Percentiles rank a stretch among this genome's conserved stretches.
Evolutionary conservation across 30 jellyfish, hydroid and myxozoan genomes (phyloP).

Genomic region (Aurelia aurita complex sp. Pacific): DNA sequence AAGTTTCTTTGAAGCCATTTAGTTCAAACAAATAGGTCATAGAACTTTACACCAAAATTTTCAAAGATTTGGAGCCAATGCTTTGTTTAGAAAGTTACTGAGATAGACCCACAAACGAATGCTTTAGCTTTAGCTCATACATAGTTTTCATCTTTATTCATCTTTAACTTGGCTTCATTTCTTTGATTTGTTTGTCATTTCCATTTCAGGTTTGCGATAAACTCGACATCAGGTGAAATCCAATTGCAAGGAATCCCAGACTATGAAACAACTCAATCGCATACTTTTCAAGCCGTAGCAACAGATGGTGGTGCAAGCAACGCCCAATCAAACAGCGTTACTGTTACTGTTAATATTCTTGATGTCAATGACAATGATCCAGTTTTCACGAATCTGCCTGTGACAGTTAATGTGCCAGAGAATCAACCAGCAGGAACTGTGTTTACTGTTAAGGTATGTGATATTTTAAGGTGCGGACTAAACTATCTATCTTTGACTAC

Average conservation of each 20-base stretch:
- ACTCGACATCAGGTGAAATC: conserved; percentile 57
- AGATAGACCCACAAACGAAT: too few relatives aligned
- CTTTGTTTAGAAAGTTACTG: too few relatives aligned
- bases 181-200: not conserved
- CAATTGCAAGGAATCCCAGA: conserved; percentile 42
- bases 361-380: conserved; percentile 93
- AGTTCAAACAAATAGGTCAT: too few relatives aligned
- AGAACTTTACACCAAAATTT: too few relatives aligned
- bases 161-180: too few relatives aligned
- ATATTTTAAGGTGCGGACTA: not conserved
- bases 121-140: too few relatives aligned
- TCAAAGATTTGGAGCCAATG: too few relatives aligned
- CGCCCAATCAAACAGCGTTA: conserved; percentile 44
- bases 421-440: conserved; percentile 28
- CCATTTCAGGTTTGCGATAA: conserved; percentile 33
- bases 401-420: conserved; percentile 49
- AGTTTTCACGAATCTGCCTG: conserved; percentile 44
- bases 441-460: conserved; percentile 47
- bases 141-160: too few relatives aligned
- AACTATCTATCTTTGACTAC: too few relatives aligned
- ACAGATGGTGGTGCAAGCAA: conserved; percentile 64
- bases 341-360: conserved; percentile 45
- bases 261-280: conserved; percentile 41
- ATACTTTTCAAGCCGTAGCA: conserved; percentile 62
- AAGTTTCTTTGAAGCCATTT: too few relatives aligned